Evolutionary conservation across 2,113 vertebrate genomes (phyloP).

Genomic region (Callospermophilus lateralis): DNA sequence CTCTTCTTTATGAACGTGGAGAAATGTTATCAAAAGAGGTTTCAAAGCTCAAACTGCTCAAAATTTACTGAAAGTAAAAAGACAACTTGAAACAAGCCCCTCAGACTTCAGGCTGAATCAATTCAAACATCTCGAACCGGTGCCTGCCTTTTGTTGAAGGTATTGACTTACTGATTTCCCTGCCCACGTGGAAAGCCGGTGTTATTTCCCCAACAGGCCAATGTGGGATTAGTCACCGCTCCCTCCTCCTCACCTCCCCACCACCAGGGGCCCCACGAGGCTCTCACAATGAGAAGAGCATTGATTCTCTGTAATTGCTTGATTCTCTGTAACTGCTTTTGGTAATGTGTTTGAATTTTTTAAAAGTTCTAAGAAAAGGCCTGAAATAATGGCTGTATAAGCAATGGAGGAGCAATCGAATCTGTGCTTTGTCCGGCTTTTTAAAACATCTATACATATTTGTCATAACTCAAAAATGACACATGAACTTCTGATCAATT

Average conservation of each 20-base stretch:
- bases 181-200: not conserved
- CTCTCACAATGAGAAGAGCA: conserved; percentile 12
- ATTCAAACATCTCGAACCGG: conserved; percentile 65
- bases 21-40: conserved; percentile 58
- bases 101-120: conserved; percentile 28
- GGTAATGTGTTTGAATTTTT: conserved; percentile 64
- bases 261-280: not conserved
- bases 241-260: not conserved
- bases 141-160: conserved; percentile 47
- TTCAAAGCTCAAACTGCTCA: conserved; percentile 75
- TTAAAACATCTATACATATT: not conserved
- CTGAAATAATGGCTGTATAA: conserved; percentile 32
- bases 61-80: conserved; percentile 69
- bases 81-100: conserved; percentile 64
- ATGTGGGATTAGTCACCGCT: not conserved
- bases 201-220: conserved; percentile 47
- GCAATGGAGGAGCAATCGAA: not conserved
- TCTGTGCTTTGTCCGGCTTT: conserved; percentile 12
- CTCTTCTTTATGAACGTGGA: conserved; percentile 3
- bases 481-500: not conserved
- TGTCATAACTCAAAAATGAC: not conserved
- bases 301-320: conserved; percentile 63
- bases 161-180: conserved; percentile 65
- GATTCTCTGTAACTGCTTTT: conserved; percentile 63
- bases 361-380: conserved; percentile 57